Conservation (phyloP, 2,888 invertebrate genomes). For the Loripinus fragilis region DNA sequence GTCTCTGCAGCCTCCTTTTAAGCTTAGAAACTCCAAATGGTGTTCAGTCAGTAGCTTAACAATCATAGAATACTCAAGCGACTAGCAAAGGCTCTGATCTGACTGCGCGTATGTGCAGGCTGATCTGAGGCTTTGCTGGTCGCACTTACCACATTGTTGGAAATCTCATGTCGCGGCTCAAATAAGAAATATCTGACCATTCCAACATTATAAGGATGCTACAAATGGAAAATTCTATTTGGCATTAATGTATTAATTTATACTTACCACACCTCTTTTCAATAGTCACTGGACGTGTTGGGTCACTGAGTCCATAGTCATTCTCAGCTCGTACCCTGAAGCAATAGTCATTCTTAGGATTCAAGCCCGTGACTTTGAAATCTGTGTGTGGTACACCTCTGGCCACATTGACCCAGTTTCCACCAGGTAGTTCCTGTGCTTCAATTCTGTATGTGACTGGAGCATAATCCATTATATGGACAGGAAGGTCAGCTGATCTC, state of each 20-base stretch:
- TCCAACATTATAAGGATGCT: neutral
- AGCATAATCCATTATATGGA: constrained; percentile 84
- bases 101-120: too few species aligned
- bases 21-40: too few species aligned
- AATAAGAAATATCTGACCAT: too few species aligned
- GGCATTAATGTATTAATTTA: too few species aligned
- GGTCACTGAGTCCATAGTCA: constrained; percentile 97
- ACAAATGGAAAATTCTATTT: too few species aligned
- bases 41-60: too few species aligned
- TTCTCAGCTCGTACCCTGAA: constrained; percentile 98
- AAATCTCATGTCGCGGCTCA: too few species aligned
- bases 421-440: constrained; percentile 86
- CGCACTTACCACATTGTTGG: too few species aligned
- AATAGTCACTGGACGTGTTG: constrained; percentile 91
- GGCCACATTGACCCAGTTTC: constrained; percentile 87
- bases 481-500: constrained; percentile 75
- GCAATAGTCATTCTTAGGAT: constrained; percentile 97
- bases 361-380: constrained; percentile 84
- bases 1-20: too few species aligned
- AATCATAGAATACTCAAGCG: too few species aligned
- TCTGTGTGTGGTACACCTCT: constrained; percentile 73
- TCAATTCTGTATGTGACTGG: constrained; percentile 79
- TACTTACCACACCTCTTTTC: constrained; percentile 70
- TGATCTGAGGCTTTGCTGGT: too few species aligned
- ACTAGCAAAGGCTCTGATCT: too few species aligned